Conservation (phyloP, 23 tunicate species). For the Diplosoma virens region DNA sequence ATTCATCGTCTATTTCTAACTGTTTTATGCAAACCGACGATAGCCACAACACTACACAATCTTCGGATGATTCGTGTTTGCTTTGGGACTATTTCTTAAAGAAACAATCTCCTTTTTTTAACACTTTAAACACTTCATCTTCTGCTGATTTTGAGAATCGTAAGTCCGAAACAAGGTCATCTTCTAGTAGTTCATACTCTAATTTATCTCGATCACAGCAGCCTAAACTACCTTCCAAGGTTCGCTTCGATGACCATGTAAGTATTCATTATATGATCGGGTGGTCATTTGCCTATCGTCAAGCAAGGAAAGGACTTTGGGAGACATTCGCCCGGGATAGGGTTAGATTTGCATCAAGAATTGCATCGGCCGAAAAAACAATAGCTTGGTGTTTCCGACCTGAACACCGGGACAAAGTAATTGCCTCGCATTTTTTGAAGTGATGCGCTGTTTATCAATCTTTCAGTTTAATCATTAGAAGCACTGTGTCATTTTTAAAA, state of each 20-base stretch:
- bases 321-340: slow-evolving; percentile 44
- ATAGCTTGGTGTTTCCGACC: slow-evolving; percentile 56
- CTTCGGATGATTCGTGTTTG: too few relatives aligned
- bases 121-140: background rate
- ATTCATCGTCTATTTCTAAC: background rate
- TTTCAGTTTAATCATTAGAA: too few relatives aligned
- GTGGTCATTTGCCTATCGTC: slow-evolving; percentile 65
- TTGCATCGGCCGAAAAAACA: background rate
- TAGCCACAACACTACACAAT: too few relatives aligned
- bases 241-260: slow-evolving; percentile 47
- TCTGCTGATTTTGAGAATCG: slow-evolving; percentile 25
- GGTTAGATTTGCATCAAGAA: slow-evolving; percentile 33
- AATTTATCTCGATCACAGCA: too few relatives aligned
- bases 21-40: too few relatives aligned
- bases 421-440: too few relatives aligned
- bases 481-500: too few relatives aligned
- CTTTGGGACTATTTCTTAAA: too few relatives aligned
- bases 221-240: too few relatives aligned
- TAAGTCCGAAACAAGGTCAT: too few relatives aligned
- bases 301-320: slow-evolving; percentile 54
- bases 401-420: slow-evolving; percentile 26
- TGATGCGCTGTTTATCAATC: too few relatives aligned
- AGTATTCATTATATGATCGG: slow-evolving; percentile 47
- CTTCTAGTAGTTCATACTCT: too few relatives aligned
- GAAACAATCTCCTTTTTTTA: background rate